These are phyloP conservation scores for Petrophora chlorosata DNA, from an alignment of 2,888 invertebrate species.

Conservation along the genomic window DNA sequence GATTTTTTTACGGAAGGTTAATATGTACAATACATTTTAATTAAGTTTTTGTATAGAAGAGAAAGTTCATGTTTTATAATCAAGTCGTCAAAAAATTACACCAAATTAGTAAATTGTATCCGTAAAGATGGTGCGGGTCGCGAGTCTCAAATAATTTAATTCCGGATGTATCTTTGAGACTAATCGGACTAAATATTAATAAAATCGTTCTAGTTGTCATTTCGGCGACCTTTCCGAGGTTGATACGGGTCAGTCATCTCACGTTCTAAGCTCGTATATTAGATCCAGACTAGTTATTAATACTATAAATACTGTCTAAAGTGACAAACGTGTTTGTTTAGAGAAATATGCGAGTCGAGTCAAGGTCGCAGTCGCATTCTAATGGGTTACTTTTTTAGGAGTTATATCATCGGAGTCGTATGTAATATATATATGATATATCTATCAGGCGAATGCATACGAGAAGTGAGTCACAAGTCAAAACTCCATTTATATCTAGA, in stretches of 20 bases:
- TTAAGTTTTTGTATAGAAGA: too few relatives aligned
- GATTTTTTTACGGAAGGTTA: too few relatives aligned
- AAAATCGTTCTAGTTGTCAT: background rate
- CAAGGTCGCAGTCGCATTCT: background rate
- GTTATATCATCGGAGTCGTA: background rate
- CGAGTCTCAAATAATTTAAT: too few relatives aligned
- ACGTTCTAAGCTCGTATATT: conserved; percentile 1
- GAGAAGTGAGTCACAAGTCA: background rate
- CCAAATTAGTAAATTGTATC: too few relatives aligned
- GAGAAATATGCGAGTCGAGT: background rate
- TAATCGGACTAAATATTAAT: too few relatives aligned
- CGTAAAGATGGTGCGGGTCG: background rate
- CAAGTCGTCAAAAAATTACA: too few relatives aligned
- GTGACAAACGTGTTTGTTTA: conserved; percentile 8
- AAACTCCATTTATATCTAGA: too few relatives aligned
- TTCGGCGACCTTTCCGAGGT: background rate
- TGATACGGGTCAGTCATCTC: conserved; percentile 20
- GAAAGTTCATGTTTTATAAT: too few relatives aligned
- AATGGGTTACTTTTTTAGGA: background rate
- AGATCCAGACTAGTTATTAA: conserved; percentile 8
- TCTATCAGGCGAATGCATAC: background rate
- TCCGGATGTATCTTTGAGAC: too few relatives aligned
- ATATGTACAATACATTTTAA: too few relatives aligned
- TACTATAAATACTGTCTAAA: background rate
- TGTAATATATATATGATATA: background rate